phyloP scores from a whole-genome alignment of 2,797 vertebrate species.

The Fistularia tabacaria region DNA sequence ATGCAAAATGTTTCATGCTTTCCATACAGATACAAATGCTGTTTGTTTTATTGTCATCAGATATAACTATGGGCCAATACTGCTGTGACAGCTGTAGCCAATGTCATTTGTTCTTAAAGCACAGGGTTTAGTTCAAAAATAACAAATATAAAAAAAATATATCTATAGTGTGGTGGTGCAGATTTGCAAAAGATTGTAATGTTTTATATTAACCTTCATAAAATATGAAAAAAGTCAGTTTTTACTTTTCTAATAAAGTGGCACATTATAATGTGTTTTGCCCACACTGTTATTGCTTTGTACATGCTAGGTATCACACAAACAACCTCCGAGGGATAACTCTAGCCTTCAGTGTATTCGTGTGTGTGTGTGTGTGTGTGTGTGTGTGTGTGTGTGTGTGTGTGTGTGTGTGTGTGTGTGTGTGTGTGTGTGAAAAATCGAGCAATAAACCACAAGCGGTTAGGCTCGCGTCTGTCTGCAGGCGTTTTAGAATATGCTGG shows the following conservation, averaged over 20 bases:
- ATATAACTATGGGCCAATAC: constrained; percentile 70
- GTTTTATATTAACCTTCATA: constrained; percentile 82
- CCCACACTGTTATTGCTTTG: constrained; percentile 28
- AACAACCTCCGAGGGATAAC: constrained; percentile 8
- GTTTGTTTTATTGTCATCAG: constrained; percentile 65
- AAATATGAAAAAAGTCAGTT: constrained; percentile 77
- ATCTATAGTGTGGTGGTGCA: constrained; percentile 72
- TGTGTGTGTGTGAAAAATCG: constrained; percentile 1
- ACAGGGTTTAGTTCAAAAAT: constrained; percentile 74
- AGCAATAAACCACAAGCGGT: constrained; percentile 17
- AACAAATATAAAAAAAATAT: constrained; percentile 63
- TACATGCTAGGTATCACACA: neutral
- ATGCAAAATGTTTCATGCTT: constrained; percentile 66
- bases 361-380: no score
- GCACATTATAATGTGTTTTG: constrained; percentile 69
- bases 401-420: no score
- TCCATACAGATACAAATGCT: constrained; percentile 66
- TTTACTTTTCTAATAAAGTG: constrained; percentile 87
- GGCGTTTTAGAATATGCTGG: neutral
- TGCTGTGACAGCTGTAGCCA: constrained; percentile 74
- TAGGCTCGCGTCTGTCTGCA: neutral
- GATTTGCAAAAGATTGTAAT: constrained; percentile 82
- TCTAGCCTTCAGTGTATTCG: constrained; percentile 1
- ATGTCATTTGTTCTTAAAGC: constrained; percentile 73
- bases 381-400: no score